Percentiles rank a stretch among this genome's conserved stretches.
Conservation (phyloP, 2,888 invertebrate genomes). For the Dicyrtomina minuta region DNA sequence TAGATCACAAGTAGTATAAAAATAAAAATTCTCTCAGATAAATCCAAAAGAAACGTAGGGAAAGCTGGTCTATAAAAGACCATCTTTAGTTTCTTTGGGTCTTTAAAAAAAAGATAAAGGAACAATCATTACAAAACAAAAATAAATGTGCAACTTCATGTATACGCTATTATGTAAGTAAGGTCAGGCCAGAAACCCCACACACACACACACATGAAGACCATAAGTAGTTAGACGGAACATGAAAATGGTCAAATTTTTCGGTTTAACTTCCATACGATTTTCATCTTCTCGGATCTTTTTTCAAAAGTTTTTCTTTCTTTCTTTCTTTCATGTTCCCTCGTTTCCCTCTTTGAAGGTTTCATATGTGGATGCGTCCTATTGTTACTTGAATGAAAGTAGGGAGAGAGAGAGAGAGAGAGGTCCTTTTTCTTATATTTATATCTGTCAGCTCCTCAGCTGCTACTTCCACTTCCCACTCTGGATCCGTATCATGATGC, state of each 20-base stretch:
- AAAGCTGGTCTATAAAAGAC: no score
- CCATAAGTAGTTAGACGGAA: not conserved
- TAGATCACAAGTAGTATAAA: no score
- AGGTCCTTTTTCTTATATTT: no score
- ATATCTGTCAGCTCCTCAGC: no score
- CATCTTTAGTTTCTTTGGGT: no score
- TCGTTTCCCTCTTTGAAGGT: not conserved
- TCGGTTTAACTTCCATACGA: not conserved
- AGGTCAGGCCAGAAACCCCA: not conserved
- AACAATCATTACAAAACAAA: not conserved
- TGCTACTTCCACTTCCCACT: no score
- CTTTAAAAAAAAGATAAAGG: no score
- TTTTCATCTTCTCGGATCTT: not conserved
- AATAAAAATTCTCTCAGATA: no score
- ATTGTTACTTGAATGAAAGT: not conserved
- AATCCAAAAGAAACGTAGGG: no score
- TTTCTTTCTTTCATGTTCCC: not conserved
- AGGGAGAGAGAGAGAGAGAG: not conserved
- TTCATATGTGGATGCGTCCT: not conserved
- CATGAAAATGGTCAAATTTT: constrained; percentile 1
- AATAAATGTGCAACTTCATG: no score
- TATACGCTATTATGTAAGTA: no score
- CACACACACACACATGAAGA: not conserved
- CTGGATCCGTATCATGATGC: no score
- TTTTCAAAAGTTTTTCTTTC: not conserved